Evolutionary conservation across 1,140 invertebrate species (phyloP).

Genomic region (Drosophila persimilis): DNA sequence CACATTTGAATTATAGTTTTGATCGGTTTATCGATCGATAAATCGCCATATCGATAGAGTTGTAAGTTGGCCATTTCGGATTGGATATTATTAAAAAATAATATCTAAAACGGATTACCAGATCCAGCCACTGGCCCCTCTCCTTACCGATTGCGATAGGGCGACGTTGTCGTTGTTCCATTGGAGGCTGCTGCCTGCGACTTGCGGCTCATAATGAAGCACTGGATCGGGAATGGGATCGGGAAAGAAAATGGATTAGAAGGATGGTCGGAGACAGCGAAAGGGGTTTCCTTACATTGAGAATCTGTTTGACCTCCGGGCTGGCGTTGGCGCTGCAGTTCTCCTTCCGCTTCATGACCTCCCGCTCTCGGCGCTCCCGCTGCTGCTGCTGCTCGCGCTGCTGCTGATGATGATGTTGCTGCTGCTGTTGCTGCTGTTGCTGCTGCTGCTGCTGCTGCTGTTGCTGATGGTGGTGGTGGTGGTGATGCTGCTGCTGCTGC

Average conservation of each 20-base stretch:
- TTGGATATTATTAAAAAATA: too few relatives aligned
- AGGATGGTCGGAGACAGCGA: neutral
- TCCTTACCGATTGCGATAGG: conserved; percentile 92
- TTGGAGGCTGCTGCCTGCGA: conserved; percentile 90
- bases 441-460: conserved; percentile 86
- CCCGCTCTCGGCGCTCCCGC: conserved; percentile 88
- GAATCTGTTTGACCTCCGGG: conserved; percentile 96
- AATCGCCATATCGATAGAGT: too few relatives aligned
- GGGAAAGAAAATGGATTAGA: neutral
- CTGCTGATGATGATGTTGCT: conserved; percentile 84
- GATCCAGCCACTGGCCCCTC: too few relatives aligned
- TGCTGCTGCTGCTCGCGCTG: conserved; percentile 82
- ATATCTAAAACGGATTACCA: too few relatives aligned
- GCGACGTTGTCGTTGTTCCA: conserved; percentile 87
- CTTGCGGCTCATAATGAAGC: conserved; percentile 95
- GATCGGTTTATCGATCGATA: too few relatives aligned
- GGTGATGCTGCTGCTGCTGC: conserved; percentile 86
- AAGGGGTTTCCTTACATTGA: conserved; percentile 86
- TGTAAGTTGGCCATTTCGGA: too few relatives aligned
- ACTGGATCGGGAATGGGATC: conserved; percentile 84
- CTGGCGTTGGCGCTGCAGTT: conserved; percentile 97
- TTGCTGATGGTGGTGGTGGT: conserved; percentile 84
- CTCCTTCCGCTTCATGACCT: conserved; percentile 88
- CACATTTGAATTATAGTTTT: too few relatives aligned
- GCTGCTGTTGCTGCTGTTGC: conserved; percentile 81